A percentile compares a stretch with the other conserved stretches of the same genome.
These are phyloP conservation scores for Oreortyx pictus DNA, from an alignment of 2,797 vertebrate genomes.

Conservation along the genomic window DNA sequence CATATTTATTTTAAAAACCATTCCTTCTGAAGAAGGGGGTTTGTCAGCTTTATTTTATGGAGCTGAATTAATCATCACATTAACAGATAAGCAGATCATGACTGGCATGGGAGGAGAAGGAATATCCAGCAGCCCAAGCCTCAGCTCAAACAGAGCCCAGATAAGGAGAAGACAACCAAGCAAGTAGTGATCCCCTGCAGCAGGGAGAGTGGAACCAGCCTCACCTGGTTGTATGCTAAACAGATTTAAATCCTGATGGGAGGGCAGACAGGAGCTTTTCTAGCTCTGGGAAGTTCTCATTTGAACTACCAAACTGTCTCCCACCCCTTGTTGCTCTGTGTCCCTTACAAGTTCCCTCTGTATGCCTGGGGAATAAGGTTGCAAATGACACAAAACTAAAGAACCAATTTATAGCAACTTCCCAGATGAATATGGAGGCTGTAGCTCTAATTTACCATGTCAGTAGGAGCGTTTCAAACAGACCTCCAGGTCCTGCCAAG, in stretches of 20 bases:
- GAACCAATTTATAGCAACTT: background rate
- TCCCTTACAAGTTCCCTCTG: background rate
- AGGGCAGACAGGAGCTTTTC: background rate
- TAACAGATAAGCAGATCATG: background rate
- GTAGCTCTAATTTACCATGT: background rate
- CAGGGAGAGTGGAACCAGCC: background rate
- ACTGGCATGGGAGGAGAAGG: background rate
- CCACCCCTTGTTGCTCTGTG: fast-evolving
- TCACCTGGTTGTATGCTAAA: background rate
- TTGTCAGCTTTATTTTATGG: background rate
- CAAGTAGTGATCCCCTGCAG: background rate
- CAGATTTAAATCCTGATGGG: background rate
- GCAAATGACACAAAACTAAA: background rate
- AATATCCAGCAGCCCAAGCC: background rate
- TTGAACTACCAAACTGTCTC: background rate
- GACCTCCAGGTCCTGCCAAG: background rate
- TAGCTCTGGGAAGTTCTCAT: background rate
- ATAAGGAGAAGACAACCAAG: background rate
- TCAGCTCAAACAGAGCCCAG: background rate
- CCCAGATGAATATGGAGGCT: fast-evolving
- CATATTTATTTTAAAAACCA: background rate
- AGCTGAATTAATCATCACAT: background rate
- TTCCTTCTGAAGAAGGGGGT: background rate
- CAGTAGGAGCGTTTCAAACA: background rate
- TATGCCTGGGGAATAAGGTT: background rate